phyloP scores from a whole-genome alignment of 1,140 invertebrate genomes.

The Protaetia brevitarsis region DNA sequence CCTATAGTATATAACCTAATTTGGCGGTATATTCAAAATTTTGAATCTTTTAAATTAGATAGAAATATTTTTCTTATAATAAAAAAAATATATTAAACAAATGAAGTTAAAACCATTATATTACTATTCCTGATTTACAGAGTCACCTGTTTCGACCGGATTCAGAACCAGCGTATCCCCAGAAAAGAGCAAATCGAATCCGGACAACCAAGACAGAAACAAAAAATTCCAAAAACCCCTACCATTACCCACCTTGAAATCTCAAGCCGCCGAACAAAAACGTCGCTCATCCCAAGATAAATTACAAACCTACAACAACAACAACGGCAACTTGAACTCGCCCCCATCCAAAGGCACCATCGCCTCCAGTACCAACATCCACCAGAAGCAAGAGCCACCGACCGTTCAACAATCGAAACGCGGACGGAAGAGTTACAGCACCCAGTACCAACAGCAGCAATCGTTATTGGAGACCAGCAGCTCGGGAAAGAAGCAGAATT shows the following conservation, averaged over 20 bases:
- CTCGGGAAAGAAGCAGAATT: neutral
- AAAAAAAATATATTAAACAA: too few species aligned
- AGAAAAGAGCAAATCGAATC: neutral
- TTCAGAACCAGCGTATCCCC: neutral
- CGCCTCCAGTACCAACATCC: neutral
- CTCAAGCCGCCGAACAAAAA: conserved; percentile 1
- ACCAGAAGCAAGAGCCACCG: neutral
- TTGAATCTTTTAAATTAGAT: too few species aligned
- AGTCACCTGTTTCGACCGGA: neutral
- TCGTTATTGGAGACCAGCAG: neutral
- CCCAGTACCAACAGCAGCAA: neutral
- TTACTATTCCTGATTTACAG: too few species aligned
- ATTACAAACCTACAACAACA: neutral
- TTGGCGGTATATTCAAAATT: too few species aligned
- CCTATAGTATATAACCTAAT: too few species aligned
- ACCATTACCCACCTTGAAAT: neutral
- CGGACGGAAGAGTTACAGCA: neutral
- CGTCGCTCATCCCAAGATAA: neutral
- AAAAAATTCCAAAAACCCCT: neutral
- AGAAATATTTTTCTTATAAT: too few species aligned
- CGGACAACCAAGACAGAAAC: neutral
- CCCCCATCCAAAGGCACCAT: neutral
- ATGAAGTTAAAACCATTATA: too few species aligned
- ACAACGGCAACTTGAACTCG: neutral
- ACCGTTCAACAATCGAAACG: neutral